Evolutionary conservation across 2,113 vertebrate genomes (phyloP).

Genomic region (Hippocampus barbouri): DNA sequence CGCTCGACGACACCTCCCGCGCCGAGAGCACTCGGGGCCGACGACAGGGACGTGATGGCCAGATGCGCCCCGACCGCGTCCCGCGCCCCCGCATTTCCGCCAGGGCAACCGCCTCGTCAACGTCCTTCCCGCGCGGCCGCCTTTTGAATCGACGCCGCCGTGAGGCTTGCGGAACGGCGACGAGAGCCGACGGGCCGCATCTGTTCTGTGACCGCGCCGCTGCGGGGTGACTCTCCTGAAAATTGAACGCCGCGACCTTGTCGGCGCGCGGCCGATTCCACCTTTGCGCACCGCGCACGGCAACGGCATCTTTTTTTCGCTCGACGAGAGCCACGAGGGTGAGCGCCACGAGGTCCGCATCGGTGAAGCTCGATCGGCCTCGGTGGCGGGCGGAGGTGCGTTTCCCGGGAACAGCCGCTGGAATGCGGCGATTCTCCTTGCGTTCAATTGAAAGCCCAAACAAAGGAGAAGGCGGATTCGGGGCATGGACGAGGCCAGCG

Average conservation of each 20-base stretch:
- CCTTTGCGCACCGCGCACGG: conserved; percentile 39
- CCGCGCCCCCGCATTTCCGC: conserved; percentile 10
- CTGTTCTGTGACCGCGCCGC: conserved; percentile 23
- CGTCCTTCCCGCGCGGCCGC: conserved; percentile 32
- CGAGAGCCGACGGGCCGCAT: conserved; percentile 34
- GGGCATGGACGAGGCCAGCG: conserved; percentile 49
- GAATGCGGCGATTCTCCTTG: background rate
- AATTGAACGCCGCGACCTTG: conserved; percentile 32
- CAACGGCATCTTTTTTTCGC: conserved; percentile 23
- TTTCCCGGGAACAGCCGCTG: conserved; percentile 43
- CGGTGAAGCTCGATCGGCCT: conserved; percentile 32
- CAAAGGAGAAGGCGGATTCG: conserved; percentile 26
- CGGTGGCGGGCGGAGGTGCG: conserved; percentile 24
- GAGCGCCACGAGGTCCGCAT: conserved; percentile 19
- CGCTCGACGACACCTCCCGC: conserved; percentile 38
- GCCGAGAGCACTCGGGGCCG: conserved; percentile 44
- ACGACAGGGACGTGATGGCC: conserved; percentile 55
- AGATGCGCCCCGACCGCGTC: conserved; percentile 36
- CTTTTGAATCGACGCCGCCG: conserved; percentile 46
- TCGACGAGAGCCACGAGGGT: background rate
- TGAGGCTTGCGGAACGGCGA: conserved; percentile 14
- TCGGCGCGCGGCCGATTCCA: conserved; percentile 15
- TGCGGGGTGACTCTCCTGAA: conserved; percentile 31
- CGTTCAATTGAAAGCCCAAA: conserved; percentile 32
- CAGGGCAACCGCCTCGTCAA: background rate